Evolutionary conservation across 2,888 invertebrate genomes (phyloP), one percentile per base, ranked within the genome.

Genomic region (Scaeva pyrastri): DNA sequence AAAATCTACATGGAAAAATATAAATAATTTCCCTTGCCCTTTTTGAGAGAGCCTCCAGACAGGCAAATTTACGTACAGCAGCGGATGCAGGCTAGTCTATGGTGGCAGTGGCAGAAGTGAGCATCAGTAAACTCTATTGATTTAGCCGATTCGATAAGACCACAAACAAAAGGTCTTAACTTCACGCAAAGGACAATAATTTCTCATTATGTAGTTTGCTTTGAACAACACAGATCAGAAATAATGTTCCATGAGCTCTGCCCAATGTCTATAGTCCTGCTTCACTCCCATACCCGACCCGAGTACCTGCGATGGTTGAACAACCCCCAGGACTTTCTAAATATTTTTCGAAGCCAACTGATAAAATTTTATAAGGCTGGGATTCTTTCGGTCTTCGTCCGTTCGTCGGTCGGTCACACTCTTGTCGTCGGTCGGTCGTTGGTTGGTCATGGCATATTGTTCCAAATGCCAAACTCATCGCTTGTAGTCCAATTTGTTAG

Each of bases 151-250:
- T 85, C 81, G 85, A 85, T 85, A 85, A 81, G 81, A 55, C 26
- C 31, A 12, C 75, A 81, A 80, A 85, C 85, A 85, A 85, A 85
- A 85, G 85, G 85, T 77, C 85, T 85, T 85, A 80, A 85, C 85
- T 81, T 85, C 81, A 85, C 85, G 85, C 85, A 81, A 85, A 64
- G 81, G 85, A 85, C 85, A 85, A 85, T 85, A 73, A 81, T 85
- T 85, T 85, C 81, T 85, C 85, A 85, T 85, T 85, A 85, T 81
- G 21, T 52, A 77, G 72, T 66, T 48, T n/a, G n/a, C n/a, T n/a
- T n/a, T 16, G 56, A 75, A 72, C 79, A 84, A 71, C 84, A 79
- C 64, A 84, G 70, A 84, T 55, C 78, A 56, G 41, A 23, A 52
- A 52, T 52, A 52, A 26, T 52, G 21, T 52, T 26, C 3, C 23